Conservation (phyloP, 2,797 vertebrate species). For the Arrhamphus sclerolepis region DNA sequence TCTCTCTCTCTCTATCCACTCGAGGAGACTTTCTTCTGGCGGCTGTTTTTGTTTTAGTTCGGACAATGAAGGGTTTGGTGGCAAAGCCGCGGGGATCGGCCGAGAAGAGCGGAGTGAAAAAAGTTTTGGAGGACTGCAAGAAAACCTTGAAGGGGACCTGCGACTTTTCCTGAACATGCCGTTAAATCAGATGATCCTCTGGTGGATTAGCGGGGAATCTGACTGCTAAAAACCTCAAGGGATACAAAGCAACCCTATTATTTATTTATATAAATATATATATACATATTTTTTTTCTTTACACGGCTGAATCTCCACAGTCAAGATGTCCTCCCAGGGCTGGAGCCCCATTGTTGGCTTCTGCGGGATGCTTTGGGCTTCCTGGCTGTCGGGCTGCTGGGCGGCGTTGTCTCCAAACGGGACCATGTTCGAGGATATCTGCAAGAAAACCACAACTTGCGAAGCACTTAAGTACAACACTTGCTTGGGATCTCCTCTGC, state of each 20-base stretch:
- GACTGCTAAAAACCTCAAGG: slow-evolving; percentile 5
- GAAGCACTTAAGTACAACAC: slow-evolving; percentile 87
- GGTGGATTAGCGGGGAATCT: slow-evolving; percentile 1
- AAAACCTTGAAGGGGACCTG: slow-evolving; percentile 40
- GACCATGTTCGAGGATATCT: slow-evolving; percentile 80
- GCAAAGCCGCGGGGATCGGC: slow-evolving; percentile 38
- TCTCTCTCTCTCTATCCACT: too few relatives aligned
- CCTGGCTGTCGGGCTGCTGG: slow-evolving; percentile 41
- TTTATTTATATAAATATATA: too few relatives aligned
- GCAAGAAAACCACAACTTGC: slow-evolving; percentile 88
- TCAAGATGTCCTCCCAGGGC: slow-evolving; percentile 82
- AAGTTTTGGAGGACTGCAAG: slow-evolving; percentile 57
- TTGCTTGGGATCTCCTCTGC: slow-evolving; percentile 90
- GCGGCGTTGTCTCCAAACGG: slow-evolving; percentile 75
- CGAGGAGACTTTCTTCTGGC: not conserved
- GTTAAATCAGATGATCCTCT: slow-evolving; percentile 3
- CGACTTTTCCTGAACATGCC: slow-evolving; percentile 37
- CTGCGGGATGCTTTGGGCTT: slow-evolving; percentile 73
- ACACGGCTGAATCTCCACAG: slow-evolving; percentile 24
- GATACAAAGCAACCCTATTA: too few relatives aligned
- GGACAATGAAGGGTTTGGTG: slow-evolving; percentile 57
- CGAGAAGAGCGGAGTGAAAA: slow-evolving; percentile 46
- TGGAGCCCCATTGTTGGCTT: slow-evolving; percentile 79
- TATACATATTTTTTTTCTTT: slow-evolving; percentile 5
- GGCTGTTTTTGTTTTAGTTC: not conserved